These are phyloP conservation scores for Scaptodrosophila latifasciaeformis DNA, from an alignment of 2,888 invertebrate genomes.

Conservation along the genomic window DNA sequence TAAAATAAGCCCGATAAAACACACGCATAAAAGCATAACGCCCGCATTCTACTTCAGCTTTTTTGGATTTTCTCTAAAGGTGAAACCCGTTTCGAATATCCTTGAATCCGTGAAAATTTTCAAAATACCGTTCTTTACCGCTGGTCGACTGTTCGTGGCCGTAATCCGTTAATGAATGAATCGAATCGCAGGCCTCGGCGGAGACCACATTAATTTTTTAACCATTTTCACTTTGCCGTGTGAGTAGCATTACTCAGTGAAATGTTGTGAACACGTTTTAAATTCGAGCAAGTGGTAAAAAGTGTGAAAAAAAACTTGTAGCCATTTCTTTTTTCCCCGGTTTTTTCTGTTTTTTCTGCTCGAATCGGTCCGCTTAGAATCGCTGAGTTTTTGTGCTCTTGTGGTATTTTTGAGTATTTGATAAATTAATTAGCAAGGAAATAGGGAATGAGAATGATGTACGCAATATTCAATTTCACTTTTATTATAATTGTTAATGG, in stretches of 20 bases:
- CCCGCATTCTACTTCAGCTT: slow-evolving; percentile 42
- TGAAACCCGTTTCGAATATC: slow-evolving; percentile 18
- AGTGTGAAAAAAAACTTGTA: slow-evolving; percentile 47
- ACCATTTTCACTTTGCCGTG: slow-evolving; percentile 55
- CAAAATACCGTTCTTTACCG: slow-evolving; percentile 29
- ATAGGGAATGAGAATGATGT: not conserved
- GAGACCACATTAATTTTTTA: slow-evolving; percentile 53
- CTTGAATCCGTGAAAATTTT: slow-evolving; percentile 23
- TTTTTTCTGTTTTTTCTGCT: no score
- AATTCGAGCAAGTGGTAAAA: slow-evolving; percentile 36
- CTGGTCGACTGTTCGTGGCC: slow-evolving; percentile 30
- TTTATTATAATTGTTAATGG: not conserved
- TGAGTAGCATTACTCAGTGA: slow-evolving; percentile 23
- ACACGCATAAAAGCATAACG: slow-evolving; percentile 42
- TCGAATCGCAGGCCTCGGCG: slow-evolving; percentile 39
- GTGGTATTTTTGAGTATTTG: not conserved
- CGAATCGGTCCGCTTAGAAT: no score
- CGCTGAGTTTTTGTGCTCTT: not conserved
- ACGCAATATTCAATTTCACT: slow-evolving; percentile 7
- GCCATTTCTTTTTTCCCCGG: slow-evolving; percentile 9
- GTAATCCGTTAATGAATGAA: slow-evolving; percentile 27
- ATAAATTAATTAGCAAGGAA: not conserved
- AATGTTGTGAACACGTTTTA: slow-evolving; percentile 32
- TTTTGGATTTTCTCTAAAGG: not conserved
- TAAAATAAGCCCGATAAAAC: slow-evolving; percentile 66